A percentile compares a stretch with the other conserved stretches of the same genome.
Conservation (phyloP, 2,888 invertebrate genomes). For the Acholoe squamosa region DNA sequence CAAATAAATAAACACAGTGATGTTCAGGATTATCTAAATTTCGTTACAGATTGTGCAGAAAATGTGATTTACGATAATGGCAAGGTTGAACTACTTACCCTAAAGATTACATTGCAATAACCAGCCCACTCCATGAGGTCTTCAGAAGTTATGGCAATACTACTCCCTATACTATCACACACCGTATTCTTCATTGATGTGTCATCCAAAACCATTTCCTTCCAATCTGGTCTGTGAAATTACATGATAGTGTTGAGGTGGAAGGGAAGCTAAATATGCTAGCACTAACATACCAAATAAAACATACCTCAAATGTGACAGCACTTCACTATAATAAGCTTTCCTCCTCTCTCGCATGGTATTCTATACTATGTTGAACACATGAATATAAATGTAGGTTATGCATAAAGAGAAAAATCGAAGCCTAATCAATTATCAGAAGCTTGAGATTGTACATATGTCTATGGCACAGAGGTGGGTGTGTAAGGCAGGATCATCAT, state of each 20-base stretch:
- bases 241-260: background rate
- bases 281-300: background rate
- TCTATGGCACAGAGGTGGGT: too few relatives aligned
- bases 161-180: background rate
- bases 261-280: background rate
- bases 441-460: too few relatives aligned
- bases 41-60: too few relatives aligned
- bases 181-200: background rate
- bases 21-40: too few relatives aligned
- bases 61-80: background rate
- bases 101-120: background rate
- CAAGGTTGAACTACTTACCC: background rate
- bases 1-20: background rate
- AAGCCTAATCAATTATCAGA: too few relatives aligned
- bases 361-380: too few relatives aligned
- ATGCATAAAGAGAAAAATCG: too few relatives aligned
- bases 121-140: background rate
- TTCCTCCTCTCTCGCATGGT: too few relatives aligned
- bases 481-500: too few relatives aligned
- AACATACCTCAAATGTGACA: background rate
- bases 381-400: too few relatives aligned
- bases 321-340: too few relatives aligned
- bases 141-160: background rate
- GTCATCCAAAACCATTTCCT: background rate
- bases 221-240: background rate